Evolutionary conservation across 2,888 invertebrate genomes (phyloP).

Genomic region (Margaritifera margaritifera): DNA sequence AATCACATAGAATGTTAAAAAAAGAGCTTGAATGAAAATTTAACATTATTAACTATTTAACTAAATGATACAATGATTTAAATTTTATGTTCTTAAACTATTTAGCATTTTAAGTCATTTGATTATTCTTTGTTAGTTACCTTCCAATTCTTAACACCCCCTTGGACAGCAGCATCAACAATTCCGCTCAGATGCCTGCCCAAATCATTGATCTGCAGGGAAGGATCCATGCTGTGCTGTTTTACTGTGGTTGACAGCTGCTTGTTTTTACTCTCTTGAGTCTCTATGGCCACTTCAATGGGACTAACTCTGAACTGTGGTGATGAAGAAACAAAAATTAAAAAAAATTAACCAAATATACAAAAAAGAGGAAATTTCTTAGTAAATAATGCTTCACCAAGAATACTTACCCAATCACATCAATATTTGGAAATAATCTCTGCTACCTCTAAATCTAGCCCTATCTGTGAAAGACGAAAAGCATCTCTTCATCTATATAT

Average conservation of each 20-base stretch:
- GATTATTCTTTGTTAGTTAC: conserved; percentile 60
- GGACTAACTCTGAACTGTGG: conserved; percentile 81
- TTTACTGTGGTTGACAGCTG: conserved; percentile 84
- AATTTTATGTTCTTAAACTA: too few relatives aligned
- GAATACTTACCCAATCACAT: conserved; percentile 4
- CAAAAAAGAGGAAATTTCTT: neutral
- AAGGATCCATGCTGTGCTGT: conserved; percentile 81
- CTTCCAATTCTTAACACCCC: conserved; percentile 94
- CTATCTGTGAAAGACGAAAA: too few relatives aligned
- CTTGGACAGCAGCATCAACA: conserved; percentile 94
- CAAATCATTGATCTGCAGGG: conserved; percentile 77
- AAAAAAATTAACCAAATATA: conserved; percentile 4
- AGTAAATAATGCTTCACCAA: too few relatives aligned
- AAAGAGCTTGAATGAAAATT: too few relatives aligned
- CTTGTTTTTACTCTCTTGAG: conserved; percentile 87
- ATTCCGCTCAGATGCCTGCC: conserved; percentile 89
- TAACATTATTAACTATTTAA: too few relatives aligned
- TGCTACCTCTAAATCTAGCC: too few relatives aligned
- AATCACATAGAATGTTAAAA: too few relatives aligned
- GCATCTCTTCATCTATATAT: too few relatives aligned
- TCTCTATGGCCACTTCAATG: conserved; percentile 90
- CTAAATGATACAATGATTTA: too few relatives aligned
- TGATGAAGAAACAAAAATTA: neutral
- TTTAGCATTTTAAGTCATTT: too few relatives aligned
- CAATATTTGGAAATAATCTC: too few relatives aligned